Evolutionary conservation across 1,140 invertebrate genomes (phyloP).

Genomic region (Hylaeus anthracinus): DNA sequence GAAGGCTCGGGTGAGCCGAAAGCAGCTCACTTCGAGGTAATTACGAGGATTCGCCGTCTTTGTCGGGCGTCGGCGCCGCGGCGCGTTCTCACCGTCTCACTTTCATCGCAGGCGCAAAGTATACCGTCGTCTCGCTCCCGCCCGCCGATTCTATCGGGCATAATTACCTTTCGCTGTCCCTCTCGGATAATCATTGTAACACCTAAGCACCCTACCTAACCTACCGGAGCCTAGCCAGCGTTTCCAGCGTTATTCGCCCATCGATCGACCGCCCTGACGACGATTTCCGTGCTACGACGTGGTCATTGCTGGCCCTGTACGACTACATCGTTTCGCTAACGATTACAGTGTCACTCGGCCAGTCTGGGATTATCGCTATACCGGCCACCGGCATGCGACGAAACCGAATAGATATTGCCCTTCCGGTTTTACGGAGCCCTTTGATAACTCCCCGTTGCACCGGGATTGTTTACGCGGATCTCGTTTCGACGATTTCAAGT

Average conservation of each 20-base stretch:
- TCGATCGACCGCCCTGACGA: constrained; percentile 66
- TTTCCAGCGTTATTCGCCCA: constrained; percentile 77
- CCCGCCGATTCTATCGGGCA: constrained; percentile 78
- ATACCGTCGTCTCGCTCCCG: constrained; percentile 72
- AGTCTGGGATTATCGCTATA: constrained; percentile 55
- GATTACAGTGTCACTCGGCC: constrained; percentile 61
- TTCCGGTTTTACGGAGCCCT: background rate
- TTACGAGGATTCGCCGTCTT: constrained; percentile 76
- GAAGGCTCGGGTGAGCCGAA: constrained; percentile 78
- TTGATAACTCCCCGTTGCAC: background rate
- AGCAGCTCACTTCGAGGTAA: constrained; percentile 80
- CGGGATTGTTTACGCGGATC: background rate
- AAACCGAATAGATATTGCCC: constrained; percentile 15
- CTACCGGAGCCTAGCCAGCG: constrained; percentile 75
- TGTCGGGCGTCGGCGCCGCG: constrained; percentile 50
- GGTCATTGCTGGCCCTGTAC: constrained; percentile 58
- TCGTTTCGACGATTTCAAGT: too few relatives aligned
- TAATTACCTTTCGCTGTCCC: constrained; percentile 81
- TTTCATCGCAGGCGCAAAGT: constrained; percentile 74
- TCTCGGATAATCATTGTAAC: constrained; percentile 81
- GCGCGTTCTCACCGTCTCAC: constrained; percentile 59
- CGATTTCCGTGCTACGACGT: constrained; percentile 68
- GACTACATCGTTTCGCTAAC: constrained; percentile 65
- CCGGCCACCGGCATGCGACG: constrained; percentile 13
- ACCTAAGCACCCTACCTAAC: constrained; percentile 80